Evolutionary conservation across 2,797 vertebrate species (phyloP).

Genomic region (Fistularia commersonii): DNA sequence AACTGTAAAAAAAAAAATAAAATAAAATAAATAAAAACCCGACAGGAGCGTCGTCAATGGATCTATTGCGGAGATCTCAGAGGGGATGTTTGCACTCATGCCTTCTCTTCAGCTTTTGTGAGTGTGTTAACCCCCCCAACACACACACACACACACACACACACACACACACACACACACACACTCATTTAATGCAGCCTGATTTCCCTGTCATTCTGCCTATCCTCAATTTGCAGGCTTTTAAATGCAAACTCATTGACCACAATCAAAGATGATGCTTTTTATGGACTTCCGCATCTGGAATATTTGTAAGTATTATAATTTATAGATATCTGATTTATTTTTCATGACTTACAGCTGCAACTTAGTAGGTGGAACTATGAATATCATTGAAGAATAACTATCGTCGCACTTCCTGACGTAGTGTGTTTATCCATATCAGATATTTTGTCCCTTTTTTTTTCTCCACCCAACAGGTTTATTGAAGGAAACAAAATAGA

Average conservation of each 20-base stretch:
- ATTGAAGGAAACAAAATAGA: slow-evolving; percentile 97
- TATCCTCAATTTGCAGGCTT: slow-evolving; percentile 72
- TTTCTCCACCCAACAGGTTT: slow-evolving; percentile 76
- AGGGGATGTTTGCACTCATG: slow-evolving; percentile 94
- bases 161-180: neutral
- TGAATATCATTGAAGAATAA: too few relatives aligned
- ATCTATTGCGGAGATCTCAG: slow-evolving; percentile 89
- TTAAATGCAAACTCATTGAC: slow-evolving; percentile 94
- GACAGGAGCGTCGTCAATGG: slow-evolving; percentile 94
- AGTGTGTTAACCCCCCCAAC: slow-evolving; percentile 61
- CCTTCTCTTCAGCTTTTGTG: slow-evolving; percentile 94
- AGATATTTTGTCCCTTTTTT: neutral
- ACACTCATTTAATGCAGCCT: neutral
- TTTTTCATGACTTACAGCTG: too few relatives aligned
- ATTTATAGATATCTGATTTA: neutral
- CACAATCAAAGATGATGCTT: slow-evolving; percentile 90
- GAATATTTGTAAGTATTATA: slow-evolving; percentile 92
- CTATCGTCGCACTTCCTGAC: neutral
- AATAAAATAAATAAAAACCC: neutral
- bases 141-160: neutral
- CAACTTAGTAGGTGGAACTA: too few relatives aligned
- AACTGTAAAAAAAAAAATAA: too few relatives aligned
- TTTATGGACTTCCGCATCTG: slow-evolving; percentile 91
- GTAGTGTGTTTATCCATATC: neutral
- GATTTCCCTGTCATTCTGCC: too few relatives aligned